Evolutionary conservation across 2,797 vertebrate species (phyloP), one percentile per base, ranked within the genome.

Genomic region (Manis pentadactyla): DNA sequence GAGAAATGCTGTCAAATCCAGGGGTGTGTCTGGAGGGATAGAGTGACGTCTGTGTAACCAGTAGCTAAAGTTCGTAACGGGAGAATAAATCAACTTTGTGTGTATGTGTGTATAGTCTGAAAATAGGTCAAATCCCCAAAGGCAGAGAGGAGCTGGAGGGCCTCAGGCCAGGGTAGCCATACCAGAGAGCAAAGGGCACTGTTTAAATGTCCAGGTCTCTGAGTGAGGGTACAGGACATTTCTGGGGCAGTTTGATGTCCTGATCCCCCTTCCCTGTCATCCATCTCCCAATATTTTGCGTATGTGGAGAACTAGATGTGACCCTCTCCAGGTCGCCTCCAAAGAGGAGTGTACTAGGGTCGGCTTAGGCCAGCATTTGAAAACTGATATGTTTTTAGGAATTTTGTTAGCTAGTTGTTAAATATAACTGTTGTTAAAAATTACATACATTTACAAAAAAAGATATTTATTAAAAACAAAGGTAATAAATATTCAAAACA

Each of bases 111-210:
- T 39, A 74, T 39, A 17, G 34, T 66, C 49, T 93, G 95, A 97
- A 97, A 97, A 95, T 90, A 95, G 96, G 87, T 97, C 95, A 96
- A 23, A 75, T 95, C 63, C 27, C 64, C 27, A 74, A 53, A 93
- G 53, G 57, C 82, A 29, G 66, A 4, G 59, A 85, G 74, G 42
- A 78, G 49, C 29, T 27, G 59, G n/a, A 71, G 21, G 31, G 25
- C 49, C 49, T 39, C 64, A 25, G 2, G 42, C 63, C 25, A 27
- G 61, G 14, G 4, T 10, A 49, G 77, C 55, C 86, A 82, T 37
- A n/a, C 23, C 73, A 79, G 74, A 68, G 46, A 31, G 55, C 68
- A 90, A 71, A 83, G 61, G 29, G 29, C 1, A 18, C 34, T 9
- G 55, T 64, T 87, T 25, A 25, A 49, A 75, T 23, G 69, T 4